Base-by-base conservation (phyloP, 1,140 invertebrate genomes). In the Drosophila nigrodunni region DNA sequence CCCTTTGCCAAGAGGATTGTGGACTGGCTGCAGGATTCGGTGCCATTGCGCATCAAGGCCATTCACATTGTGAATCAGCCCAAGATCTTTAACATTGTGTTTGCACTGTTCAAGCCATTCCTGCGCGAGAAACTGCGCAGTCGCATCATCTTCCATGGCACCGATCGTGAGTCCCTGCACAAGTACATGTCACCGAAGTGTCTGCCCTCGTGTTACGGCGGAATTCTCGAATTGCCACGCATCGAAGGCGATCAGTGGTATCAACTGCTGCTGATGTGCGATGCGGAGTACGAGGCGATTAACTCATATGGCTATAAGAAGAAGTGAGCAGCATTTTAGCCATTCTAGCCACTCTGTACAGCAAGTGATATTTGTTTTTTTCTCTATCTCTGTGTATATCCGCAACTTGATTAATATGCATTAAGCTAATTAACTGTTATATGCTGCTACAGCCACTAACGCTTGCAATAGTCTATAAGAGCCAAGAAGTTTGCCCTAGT, bases 31-130 rank as follows among this genome's bases (percentile, higher is more conserved):
- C 96, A 92, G 73, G 97, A 98, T 75, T 95, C 95, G 37, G 95
- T 97, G 57, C 97, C 97, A 0, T 91, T 96, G 4, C 94, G 97
- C 78, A 93, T 98, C 30, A 98, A 98, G 93, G 96, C 95, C 52
- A 94, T 98, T 49, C 97, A 98, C 82, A 95, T 98, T 58, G 94
- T 98, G 2, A 97, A 98, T 92, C 97, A 98, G 92, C 97, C 97
- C 0, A 96, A 95, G 77, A 94, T 98, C 52, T 98, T 98, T 93
- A 97, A 97, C 85, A 95, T 97, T 92, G 95, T 98, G 1, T 98
- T 97, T 92, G 94, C 95, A 8, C 93, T 98, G 9, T 96, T 98
- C 92, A 98, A 97, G 91, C 97, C 96, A 6, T 97, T 98, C 92
- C 93, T 98, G 0, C 94, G 94, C 44, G 96, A 96, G 76, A 97